Base-by-base conservation (phyloP, 2,888 invertebrate genomes). In the Erannis defoliaria region DNA sequence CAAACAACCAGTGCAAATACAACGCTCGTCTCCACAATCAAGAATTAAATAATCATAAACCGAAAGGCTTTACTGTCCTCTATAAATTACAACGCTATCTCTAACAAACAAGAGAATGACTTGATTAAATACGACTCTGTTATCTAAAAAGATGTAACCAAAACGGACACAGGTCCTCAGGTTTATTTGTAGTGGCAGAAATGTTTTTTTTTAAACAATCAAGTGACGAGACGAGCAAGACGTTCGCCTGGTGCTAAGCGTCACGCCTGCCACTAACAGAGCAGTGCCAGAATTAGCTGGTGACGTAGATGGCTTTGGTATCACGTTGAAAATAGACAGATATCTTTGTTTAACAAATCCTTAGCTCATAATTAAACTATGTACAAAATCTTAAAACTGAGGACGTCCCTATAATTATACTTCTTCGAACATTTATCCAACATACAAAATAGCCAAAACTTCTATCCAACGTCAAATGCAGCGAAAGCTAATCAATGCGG, bases 41-140 rank as follows among this genome's bases (percentile, higher is more conserved):
- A 81, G 82, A 84, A 86, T 87, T 86, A 87, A 87, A 88, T 85
- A 84, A 86, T 86, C 83, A 82, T 89, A 88, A 88, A 89, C 74
- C 75, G 78, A 80, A 80, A 84, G 82, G 82, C 87, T 87, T 85
- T 84, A 80, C 88, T 86, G 81, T 83, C 87, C 88, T 85, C 82
- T 86, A 89, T 89, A 90, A 90, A 89, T 89, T 86, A 88, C 77
- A 60, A 60, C 74, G 75, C 84, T 90, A 91, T 91, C 84, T 90
- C 88, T 75, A 73, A 79, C 85, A 90, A 88, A 88, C 88, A 86
- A 60, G 73, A 72, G 83, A 80, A 84, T 81, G 79, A 76, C 76
- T 78, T 81, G 85, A 88, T 88, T 85, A 90, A 90, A 90, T 90
- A 90, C 80, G 67, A 81, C 43, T 1, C 75, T 81, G 83, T 88